These are phyloP conservation scores for Drosophila falleni DNA, from an alignment of 2,888 invertebrate species.

Conservation along the genomic window DNA sequence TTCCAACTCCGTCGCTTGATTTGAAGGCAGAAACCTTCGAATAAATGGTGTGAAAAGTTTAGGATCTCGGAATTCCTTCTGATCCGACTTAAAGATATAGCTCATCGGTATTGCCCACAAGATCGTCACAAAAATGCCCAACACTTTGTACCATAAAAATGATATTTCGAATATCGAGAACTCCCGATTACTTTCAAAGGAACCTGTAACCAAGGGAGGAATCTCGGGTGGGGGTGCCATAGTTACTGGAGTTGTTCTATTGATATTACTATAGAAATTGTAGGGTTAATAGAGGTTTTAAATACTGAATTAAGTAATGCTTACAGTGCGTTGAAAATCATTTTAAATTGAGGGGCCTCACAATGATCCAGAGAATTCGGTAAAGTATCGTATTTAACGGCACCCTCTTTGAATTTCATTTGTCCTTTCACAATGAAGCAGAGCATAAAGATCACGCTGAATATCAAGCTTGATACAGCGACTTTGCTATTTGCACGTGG, in stretches of 20 bases:
- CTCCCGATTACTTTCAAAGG: conserved; percentile 71
- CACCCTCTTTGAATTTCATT: conserved; percentile 67
- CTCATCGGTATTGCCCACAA: conserved; percentile 87
- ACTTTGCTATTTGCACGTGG: conserved; percentile 87
- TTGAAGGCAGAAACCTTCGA: conserved; percentile 54
- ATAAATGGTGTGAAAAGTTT: conserved; percentile 80
- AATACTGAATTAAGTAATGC: conserved; percentile 1
- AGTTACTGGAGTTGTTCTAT: conserved; percentile 30
- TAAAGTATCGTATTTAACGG: conserved; percentile 73
- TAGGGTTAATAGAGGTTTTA: neutral
- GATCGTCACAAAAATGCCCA: conserved; percentile 86
- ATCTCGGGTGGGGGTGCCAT: neutral
- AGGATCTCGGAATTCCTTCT: conserved; percentile 68
- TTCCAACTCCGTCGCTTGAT: conserved; percentile 47
- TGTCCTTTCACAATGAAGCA: conserved; percentile 80
- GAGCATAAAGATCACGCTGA: conserved; percentile 74
- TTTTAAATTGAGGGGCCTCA: conserved; percentile 57
- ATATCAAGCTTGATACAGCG: conserved; percentile 73
- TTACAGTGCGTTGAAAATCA: conserved; percentile 67
- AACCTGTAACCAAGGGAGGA: conserved; percentile 41
- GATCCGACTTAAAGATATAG: conserved; percentile 84
- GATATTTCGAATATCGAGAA: conserved; percentile 87
- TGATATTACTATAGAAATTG: conserved; percentile 22
- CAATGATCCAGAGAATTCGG: conserved; percentile 80
- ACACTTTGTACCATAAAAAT: conserved; percentile 88